phyloP scores from a whole-genome alignment of 2,888 invertebrate species.

The Theodoxus fluviatilis region DNA sequence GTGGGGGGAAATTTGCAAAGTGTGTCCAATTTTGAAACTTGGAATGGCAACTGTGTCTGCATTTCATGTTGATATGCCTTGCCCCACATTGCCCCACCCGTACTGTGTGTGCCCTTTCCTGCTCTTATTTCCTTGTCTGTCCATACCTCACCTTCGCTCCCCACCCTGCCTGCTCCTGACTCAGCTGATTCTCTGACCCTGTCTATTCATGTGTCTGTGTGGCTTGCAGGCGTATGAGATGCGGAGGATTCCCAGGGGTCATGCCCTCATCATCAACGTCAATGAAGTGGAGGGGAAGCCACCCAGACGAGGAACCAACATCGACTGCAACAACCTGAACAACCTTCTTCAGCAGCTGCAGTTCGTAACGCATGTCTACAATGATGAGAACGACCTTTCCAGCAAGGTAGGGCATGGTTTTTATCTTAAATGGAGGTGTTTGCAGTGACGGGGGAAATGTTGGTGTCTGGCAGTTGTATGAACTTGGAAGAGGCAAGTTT shows the following conservation, averaged over 20 bases:
- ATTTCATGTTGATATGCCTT: too few relatives aligned
- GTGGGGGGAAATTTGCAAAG: too few relatives aligned
- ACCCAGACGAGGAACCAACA: constrained; percentile 51
- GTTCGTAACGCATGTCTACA: constrained; percentile 49
- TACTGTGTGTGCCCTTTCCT: neutral
- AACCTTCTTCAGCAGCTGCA: constrained; percentile 52
- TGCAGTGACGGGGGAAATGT: too few relatives aligned
- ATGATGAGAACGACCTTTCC: constrained; percentile 51
- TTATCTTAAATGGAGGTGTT: too few relatives aligned
- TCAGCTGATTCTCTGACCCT: neutral
- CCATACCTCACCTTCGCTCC: neutral
- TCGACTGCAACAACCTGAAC: constrained; percentile 53
- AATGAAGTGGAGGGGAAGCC: constrained; percentile 51
- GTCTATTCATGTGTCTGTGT: neutral
- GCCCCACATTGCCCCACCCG: too few relatives aligned
- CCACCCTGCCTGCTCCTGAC: neutral
- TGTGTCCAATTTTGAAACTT: too few relatives aligned
- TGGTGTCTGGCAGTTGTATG: too few relatives aligned
- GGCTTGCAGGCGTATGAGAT: constrained; percentile 52
- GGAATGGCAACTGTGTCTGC: too few relatives aligned
- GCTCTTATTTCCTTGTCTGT: neutral
- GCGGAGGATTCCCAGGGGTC: constrained; percentile 52
- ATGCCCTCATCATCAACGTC: constrained; percentile 56
- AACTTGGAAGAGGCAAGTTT: too few relatives aligned
- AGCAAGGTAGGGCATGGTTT: constrained; percentile 54